Evolutionary conservation across 1,140 invertebrate species (phyloP).

Genomic region (Nasonia vitripennis): DNA sequence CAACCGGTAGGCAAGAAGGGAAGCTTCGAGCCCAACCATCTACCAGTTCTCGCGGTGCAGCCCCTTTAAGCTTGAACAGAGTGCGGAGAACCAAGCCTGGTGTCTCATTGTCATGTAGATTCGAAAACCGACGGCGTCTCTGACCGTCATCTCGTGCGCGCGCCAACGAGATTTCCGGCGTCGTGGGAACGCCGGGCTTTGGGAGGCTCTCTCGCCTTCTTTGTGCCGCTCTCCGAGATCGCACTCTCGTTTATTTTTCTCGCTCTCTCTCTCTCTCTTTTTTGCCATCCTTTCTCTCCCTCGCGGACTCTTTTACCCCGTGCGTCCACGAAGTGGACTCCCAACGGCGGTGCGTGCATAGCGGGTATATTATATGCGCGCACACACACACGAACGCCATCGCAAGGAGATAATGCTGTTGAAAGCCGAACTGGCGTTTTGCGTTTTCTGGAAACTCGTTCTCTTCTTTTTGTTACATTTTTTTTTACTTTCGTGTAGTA

Average conservation of each 20-base stretch:
- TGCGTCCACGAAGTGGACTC: slow-evolving; percentile 2
- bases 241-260: slow-evolving; percentile 48
- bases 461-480: no score
- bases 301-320: not conserved
- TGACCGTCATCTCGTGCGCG: slow-evolving; percentile 31
- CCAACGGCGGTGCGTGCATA: not conserved
- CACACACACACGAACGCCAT: not conserved
- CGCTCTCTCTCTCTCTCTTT: not conserved
- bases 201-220: slow-evolving; percentile 38
- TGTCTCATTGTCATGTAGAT: slow-evolving; percentile 46
- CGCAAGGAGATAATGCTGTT: not conserved
- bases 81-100: not conserved
- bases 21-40: not conserved
- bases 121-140: slow-evolving; percentile 20
- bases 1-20: not conserved
- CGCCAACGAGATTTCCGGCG: slow-evolving; percentile 49
- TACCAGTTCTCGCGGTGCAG: not conserved
- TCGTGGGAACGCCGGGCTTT: slow-evolving; percentile 47
- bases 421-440: slow-evolving; percentile 43
- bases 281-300: not conserved
- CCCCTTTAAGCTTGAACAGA: not conserved
- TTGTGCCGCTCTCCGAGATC: slow-evolving; percentile 30
- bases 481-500: no score
- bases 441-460: slow-evolving; percentile 47
- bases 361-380: not conserved